Conservation (phyloP, 2,888 invertebrate species). For the Oscheius sp. region DNA sequence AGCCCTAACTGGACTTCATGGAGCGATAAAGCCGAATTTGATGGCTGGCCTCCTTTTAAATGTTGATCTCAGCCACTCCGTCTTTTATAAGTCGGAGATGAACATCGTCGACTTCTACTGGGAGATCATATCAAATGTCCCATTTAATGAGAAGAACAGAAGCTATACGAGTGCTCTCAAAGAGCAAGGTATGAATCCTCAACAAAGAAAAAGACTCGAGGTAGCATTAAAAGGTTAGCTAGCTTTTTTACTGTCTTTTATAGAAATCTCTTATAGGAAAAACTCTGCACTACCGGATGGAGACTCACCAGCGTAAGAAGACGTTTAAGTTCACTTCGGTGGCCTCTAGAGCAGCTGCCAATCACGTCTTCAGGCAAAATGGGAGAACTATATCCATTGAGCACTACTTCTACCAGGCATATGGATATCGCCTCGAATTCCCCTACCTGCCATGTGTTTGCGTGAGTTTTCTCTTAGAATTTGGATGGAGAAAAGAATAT, state of each 20-base stretch:
- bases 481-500: background rate
- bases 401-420: background rate
- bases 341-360: background rate
- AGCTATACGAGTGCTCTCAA: background rate
- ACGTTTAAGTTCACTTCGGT: conserved; percentile 1
- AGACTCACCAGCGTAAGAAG: background rate
- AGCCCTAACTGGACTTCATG: conserved; percentile 27
- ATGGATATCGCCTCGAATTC: background rate
- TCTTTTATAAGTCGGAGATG: background rate
- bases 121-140: background rate
- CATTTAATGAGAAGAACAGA: background rate
- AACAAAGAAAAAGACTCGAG: conserved; percentile 3
- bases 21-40: conserved; percentile 25
- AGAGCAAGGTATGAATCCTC: background rate
- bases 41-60: conserved; percentile 14
- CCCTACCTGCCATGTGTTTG: conserved; percentile 7
- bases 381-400: background rate
- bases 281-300: background rate
- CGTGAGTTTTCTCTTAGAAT: background rate
- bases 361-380: background rate
- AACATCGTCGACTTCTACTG: background rate
- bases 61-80: conserved; percentile 19
- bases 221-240: conserved; percentile 1
- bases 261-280: background rate
- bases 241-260: background rate